phyloP scores from a whole-genome alignment of 2,113 vertebrate species.

The Alethe diademata region DNA sequence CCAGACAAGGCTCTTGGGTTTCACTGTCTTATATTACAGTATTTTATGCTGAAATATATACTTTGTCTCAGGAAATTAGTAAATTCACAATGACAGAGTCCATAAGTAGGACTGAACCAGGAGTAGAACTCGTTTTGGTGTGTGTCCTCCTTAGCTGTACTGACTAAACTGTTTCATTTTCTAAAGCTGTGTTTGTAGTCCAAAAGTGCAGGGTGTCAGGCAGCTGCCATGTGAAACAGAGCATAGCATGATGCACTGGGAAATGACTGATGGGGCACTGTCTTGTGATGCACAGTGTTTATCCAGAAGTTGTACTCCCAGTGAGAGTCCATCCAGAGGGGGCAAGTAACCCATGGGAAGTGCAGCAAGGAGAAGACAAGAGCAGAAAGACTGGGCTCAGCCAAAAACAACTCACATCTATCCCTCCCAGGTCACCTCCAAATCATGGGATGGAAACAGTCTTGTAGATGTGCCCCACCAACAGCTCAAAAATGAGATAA shows the following conservation, averaged over 20 bases:
- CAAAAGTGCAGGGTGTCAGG: too few species aligned
- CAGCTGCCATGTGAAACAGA: neutral
- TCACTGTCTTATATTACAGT: neutral
- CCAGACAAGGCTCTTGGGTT: neutral
- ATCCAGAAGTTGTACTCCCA: neutral
- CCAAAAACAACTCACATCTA: accelerated
- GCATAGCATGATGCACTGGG: neutral
- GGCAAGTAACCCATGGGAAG: neutral
- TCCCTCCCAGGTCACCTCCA: neutral
- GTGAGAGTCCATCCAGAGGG: neutral
- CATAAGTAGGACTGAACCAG: neutral
- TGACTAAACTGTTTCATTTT: neutral
- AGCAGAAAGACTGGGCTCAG: neutral
- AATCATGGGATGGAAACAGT: neutral
- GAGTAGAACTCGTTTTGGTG: accelerated
- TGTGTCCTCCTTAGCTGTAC: neutral
- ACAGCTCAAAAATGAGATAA: neutral
- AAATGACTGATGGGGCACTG: neutral
- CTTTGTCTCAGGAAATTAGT: neutral
- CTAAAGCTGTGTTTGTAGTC: neutral
- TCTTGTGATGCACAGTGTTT: neutral
- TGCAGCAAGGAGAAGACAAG: neutral
- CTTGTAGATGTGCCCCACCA: neutral
- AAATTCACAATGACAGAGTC: neutral
- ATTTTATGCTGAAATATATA: neutral